Evolutionary conservation across 2,888 invertebrate species (phyloP), one percentile per base, ranked within the genome.

Genomic region (Zaprionus bogoriensis): DNA sequence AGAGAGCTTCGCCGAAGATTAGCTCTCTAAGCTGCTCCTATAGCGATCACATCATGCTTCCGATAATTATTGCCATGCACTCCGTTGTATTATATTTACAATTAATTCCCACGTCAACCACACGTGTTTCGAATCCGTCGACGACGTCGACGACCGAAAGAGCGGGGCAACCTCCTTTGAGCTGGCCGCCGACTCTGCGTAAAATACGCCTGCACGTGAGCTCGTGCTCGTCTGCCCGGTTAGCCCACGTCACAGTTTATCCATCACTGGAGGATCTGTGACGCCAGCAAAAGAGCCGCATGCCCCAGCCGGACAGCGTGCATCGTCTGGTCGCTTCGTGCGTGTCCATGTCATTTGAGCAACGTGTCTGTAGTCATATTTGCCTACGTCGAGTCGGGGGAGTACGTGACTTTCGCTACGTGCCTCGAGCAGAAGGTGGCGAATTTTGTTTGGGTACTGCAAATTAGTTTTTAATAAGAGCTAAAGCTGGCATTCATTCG

Each of bases 311-410:
- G 42, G 32, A 57, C 17, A 39, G 36, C 12, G 27, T 14, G 53
- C 44, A 10, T 10, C 23, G 19, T 28, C 28, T 14, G 10, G 3
- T 6, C 42, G 20, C 6, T 25, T 9, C 42, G 42, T 44, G 22
- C 42, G 42, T 25, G 20, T 74, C 74, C 74, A 61, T 71, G 74
- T 63, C 74, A 71, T 74, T 71, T 67, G 67, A 60, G 41, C 63
- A 74, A 74, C 67, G 74, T 74, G 74, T 74, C 74, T 74, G 63
- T 61, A 67, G 63, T 58, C 71, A 58, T 61, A 63, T 70, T 70
- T 74, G 66, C 47, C 20, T 23, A 12, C 17, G 7, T 14, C 25
- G n/a, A n/a, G n/a, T n/a, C n/a, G 17, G 12, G 32, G 7, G 23
- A 19, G 32, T 74, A 76, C 76, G 76, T 76, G 76, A 74, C 76